phyloP scores from a whole-genome alignment of 2,888 invertebrate genomes.

The Hydriomena furcata region DNA sequence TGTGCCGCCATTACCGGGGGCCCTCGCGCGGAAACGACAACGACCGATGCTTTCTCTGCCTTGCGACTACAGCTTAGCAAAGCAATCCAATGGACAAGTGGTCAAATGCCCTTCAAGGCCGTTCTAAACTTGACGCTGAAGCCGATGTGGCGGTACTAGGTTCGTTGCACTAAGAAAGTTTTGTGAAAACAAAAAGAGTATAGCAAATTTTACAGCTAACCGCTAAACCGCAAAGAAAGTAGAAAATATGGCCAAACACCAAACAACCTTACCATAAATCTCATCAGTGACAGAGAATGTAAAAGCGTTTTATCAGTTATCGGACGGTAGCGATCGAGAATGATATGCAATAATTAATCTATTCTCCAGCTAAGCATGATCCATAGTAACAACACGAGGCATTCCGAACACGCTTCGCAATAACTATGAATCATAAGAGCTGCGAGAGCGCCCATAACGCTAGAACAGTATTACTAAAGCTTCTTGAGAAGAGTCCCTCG shows the following conservation, averaged over 20 bases:
- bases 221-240: background rate
- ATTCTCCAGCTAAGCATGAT: constrained; percentile 5
- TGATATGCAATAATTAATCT: constrained; percentile 5
- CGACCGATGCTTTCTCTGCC: constrained; percentile 78
- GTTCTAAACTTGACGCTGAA: constrained; percentile 13
- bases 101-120: constrained; percentile 54
- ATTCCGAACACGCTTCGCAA: constrained; percentile 17
- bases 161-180: background rate
- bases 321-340: background rate
- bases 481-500: background rate
- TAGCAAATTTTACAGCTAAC: too few species aligned
- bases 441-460: constrained; percentile 20
- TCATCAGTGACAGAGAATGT: background rate
- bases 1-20: constrained; percentile 65
- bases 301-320: background rate
- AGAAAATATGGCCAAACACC: too few species aligned
- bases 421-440: constrained; percentile 28
- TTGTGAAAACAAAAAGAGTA: background rate
- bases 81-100: constrained; percentile 39
- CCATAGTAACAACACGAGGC: constrained; percentile 12
- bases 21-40: constrained; percentile 81
- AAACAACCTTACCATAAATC: background rate
- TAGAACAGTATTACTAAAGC: background rate
- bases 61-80: constrained; percentile 46
- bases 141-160: background rate